These are phyloP conservation scores for Ephestia elutella DNA, from an alignment of 1,140 invertebrate genomes.

Conservation along the genomic window DNA sequence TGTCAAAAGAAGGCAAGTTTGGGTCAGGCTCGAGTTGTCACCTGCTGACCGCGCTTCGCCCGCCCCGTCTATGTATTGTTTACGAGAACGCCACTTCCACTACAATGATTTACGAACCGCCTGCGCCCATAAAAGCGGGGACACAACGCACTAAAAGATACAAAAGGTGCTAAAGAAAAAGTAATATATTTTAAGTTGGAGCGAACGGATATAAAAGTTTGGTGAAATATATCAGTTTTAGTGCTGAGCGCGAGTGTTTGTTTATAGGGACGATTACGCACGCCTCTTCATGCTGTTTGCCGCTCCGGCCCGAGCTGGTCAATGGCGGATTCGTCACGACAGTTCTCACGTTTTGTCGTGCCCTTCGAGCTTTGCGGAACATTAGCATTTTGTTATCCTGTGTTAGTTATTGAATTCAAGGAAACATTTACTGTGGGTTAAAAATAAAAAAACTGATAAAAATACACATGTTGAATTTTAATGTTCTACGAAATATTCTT, in stretches of 20 bases:
- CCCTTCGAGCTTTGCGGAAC: conserved; percentile 10
- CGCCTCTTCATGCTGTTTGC: conserved; percentile 38
- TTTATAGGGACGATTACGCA: conserved; percentile 62
- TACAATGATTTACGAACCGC: conserved; percentile 71
- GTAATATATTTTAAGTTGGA: conserved; percentile 70
- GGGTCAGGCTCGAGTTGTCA: conserved; percentile 2
- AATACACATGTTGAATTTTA: not conserved
- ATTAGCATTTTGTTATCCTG: conserved; percentile 2
- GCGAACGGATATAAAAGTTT: conserved; percentile 69
- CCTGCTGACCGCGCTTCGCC: conserved; percentile 14
- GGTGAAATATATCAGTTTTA: conserved; percentile 72
- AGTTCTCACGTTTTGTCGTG: conserved; percentile 27
- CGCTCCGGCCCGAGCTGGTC: conserved; percentile 21
- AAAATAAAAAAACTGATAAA: not conserved
- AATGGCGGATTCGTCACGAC: conserved; percentile 44
- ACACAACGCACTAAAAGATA: conserved; percentile 68
- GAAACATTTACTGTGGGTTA: too few relatives aligned
- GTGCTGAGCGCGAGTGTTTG: conserved; percentile 58
- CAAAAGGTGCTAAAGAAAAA: conserved; percentile 74
- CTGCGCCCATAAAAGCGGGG: conserved; percentile 66
- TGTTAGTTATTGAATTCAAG: not conserved
- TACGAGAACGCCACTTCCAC: conserved; percentile 64
- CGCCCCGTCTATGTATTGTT: conserved; percentile 57
- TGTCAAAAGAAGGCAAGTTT: not conserved
- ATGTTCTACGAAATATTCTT: not conserved